These are phyloP conservation scores for Argya squamiceps DNA, from an alignment of 2,797 vertebrate species.

Conservation along the genomic window DNA sequence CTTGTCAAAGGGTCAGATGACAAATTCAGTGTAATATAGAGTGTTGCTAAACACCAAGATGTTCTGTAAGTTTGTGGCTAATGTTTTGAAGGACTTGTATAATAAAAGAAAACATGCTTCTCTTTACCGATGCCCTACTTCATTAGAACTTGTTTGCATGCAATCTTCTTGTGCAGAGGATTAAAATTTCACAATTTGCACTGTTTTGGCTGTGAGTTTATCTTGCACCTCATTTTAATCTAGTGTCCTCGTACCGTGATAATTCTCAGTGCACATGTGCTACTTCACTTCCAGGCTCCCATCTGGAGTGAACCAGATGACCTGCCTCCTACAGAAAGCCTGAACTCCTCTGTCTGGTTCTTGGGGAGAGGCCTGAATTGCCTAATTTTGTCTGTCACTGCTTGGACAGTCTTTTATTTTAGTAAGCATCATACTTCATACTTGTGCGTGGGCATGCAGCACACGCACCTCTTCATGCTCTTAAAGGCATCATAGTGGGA, in stretches of 20 bases:
- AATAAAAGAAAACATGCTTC: not conserved
- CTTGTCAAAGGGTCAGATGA: not conserved
- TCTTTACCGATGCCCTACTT: not conserved
- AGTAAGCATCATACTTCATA: not conserved
- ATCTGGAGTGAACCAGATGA: not conserved
- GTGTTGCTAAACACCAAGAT: not conserved
- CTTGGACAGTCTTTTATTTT: not conserved
- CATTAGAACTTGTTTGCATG: not conserved
- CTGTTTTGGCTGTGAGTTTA: not conserved
- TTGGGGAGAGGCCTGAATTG: not conserved
- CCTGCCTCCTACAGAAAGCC: not conserved
- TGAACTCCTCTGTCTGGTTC: not conserved
- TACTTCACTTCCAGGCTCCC: not conserved
- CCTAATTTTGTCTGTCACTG: not conserved
- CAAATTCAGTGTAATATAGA: not conserved
- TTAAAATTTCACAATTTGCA: not conserved
- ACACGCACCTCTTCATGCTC: accelerated
- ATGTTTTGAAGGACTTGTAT: not conserved
- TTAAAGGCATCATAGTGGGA: not conserved
- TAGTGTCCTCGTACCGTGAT: not conserved
- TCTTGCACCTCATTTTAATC: not conserved
- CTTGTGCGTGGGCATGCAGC: accelerated
- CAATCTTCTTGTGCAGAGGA: not conserved
- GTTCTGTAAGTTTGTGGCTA: not conserved
- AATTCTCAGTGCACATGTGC: not conserved